Conservation (phyloP, 2,113 vertebrate genomes). For the Amia ocellicauda region DNA sequence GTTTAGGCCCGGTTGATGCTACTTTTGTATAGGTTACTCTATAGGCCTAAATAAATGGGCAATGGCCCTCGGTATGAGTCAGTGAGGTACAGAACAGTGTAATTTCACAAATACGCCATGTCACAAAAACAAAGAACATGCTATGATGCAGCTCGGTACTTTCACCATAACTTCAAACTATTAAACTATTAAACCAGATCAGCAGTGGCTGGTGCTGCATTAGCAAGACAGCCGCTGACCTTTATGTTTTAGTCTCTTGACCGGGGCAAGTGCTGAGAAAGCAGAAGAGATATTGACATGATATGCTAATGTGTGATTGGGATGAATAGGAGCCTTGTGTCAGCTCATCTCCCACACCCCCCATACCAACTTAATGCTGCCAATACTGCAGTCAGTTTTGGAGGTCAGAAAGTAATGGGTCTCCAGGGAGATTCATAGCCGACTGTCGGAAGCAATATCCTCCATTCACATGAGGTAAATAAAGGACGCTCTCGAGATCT, state of each 20-base stretch:
- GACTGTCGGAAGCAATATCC: background rate
- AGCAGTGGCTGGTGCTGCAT: background rate
- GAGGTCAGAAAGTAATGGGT: background rate
- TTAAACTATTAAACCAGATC: background rate
- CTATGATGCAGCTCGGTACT: too few species aligned
- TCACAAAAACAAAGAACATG: too few species aligned
- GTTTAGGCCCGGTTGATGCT: too few species aligned
- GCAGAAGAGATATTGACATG: slow-evolving; percentile 24
- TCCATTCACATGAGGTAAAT: slow-evolving; percentile 1
- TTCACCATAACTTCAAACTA: too few species aligned
- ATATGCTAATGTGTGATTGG: slow-evolving; percentile 21
- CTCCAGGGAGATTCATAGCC: background rate
- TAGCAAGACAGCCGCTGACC: slow-evolving; percentile 10
- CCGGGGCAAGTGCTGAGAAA: slow-evolving; percentile 22
- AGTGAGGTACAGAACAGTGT: too few species aligned
- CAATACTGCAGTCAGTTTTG: background rate
- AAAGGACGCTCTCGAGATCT: background rate
- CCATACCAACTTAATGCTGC: slow-evolving; percentile 13
- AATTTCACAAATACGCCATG: too few species aligned
- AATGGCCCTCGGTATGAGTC: too few species aligned
- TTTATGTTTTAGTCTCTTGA: background rate
- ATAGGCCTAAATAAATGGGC: too few species aligned
- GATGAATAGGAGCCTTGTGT: background rate
- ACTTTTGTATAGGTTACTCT: too few species aligned
- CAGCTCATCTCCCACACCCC: slow-evolving; percentile 14